Conservation (phyloP, 2,113 vertebrate species). For the Alligator sinensis region DNA sequence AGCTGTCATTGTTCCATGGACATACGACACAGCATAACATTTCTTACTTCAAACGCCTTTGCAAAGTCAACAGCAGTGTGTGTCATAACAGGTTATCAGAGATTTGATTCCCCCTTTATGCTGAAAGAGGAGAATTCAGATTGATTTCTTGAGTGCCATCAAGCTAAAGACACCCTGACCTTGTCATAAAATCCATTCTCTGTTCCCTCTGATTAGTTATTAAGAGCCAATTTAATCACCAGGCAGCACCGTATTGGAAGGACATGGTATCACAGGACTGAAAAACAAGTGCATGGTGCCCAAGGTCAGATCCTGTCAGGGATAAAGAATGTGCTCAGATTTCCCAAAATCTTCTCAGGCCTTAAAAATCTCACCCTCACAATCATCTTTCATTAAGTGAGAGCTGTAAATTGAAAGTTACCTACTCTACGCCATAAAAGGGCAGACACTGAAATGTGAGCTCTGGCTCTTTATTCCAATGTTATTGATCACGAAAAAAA, state of each 20-base stretch:
- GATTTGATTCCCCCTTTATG: background rate
- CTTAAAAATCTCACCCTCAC: background rate
- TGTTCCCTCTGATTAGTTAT: background rate
- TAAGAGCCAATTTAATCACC: background rate
- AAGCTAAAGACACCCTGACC: background rate
- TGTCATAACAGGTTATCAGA: background rate
- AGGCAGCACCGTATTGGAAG: rapidly evolving
- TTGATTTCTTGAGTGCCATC: background rate
- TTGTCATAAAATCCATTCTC: conserved; percentile 29
- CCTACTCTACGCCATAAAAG: background rate
- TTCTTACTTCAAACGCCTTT: background rate
- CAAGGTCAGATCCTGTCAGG: background rate
- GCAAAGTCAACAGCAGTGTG: background rate
- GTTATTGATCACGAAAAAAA: background rate
- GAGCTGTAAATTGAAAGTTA: background rate
- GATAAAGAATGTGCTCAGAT: background rate
- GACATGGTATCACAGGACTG: rapidly evolving
- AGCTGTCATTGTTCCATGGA: background rate
- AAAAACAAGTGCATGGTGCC: background rate
- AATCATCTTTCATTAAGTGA: background rate
- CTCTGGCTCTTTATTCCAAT: background rate
- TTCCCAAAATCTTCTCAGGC: background rate
- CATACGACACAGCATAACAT: rapidly evolving
- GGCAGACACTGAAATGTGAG: rapidly evolving
- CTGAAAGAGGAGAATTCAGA: background rate